Percentiles rank a stretch among this genome's conserved stretches.
phyloP scores from a whole-genome alignment of 2,888 invertebrate genomes.

The Zelleria hepariella region DNA sequence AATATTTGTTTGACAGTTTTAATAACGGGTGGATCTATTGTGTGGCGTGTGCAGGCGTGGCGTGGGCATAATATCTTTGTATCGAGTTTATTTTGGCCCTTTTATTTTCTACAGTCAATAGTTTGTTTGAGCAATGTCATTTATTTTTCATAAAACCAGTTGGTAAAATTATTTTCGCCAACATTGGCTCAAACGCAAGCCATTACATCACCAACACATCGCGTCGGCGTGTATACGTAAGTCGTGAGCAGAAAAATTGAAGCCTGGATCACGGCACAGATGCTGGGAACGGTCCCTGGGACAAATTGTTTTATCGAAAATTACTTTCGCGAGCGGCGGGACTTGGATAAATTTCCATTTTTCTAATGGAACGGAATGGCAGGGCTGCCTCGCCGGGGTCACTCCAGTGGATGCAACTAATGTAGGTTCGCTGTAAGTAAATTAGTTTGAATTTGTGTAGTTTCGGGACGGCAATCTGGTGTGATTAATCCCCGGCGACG shows the following conservation, averaged over 20 bases:
- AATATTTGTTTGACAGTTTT: no score
- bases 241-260: conserved; percentile 30
- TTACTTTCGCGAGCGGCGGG: conserved; percentile 26
- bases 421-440: neutral
- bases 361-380: conserved; percentile 50
- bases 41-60: no score
- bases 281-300: conserved; percentile 54
- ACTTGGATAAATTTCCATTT: conserved; percentile 56
- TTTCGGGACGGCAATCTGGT: neutral
- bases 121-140: no score
- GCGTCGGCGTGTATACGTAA: neutral
- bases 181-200: neutral
- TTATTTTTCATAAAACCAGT: no score
- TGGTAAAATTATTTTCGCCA: no score
- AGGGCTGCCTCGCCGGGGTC: conserved; percentile 6
- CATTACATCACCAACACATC: neutral
- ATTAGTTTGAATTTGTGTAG: neutral
- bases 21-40: no score
- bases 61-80: no score
- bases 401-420: neutral
- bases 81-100: no score
- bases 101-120: no score
- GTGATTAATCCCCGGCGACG: neutral
- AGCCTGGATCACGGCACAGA: conserved; percentile 45
- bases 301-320: conserved; percentile 71